phyloP scores from a whole-genome alignment of 2,797 vertebrate genomes.

The Melanotaenia parkinsoni region DNA sequence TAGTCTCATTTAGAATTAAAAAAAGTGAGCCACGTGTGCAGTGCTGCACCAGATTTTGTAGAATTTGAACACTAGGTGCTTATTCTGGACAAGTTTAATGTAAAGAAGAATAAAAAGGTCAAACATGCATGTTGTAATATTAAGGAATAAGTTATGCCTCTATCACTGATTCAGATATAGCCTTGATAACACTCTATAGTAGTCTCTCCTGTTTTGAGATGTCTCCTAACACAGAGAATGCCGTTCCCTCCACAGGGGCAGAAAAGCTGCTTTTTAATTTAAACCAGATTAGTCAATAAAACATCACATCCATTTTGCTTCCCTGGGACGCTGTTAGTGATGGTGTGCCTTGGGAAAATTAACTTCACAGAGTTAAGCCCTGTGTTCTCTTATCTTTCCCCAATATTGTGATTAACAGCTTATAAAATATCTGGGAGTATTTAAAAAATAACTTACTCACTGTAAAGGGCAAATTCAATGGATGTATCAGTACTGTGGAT shows the following conservation, averaged over 20 bases:
- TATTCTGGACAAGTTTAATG: slow-evolving; percentile 8
- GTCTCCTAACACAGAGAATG: slow-evolving; percentile 18
- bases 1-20: slow-evolving; percentile 27
- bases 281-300: slow-evolving; percentile 73
- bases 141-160: neutral
- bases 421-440: neutral
- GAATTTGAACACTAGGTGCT: neutral
- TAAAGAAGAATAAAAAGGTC: neutral
- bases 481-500: neutral
- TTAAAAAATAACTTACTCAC: neutral
- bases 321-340: slow-evolving; percentile 33
- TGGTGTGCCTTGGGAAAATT: slow-evolving; percentile 36
- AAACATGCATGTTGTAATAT: slow-evolving; percentile 1
- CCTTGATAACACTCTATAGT: slow-evolving; percentile 12
- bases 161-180: slow-evolving; percentile 15
- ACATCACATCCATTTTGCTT: slow-evolving; percentile 52
- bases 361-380: slow-evolving; percentile 35
- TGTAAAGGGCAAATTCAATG: neutral
- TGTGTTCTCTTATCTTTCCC: slow-evolving; percentile 21
- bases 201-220: slow-evolving; percentile 8
- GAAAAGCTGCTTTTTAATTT: slow-evolving; percentile 75
- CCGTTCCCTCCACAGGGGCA: slow-evolving; percentile 32
- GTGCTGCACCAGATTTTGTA: slow-evolving; percentile 16
- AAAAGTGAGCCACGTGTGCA: slow-evolving; percentile 13
- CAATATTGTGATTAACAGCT: slow-evolving; percentile 22